Conservation (phyloP, 2,888 invertebrate genomes). For the Scaptomyza reducta region DNA sequence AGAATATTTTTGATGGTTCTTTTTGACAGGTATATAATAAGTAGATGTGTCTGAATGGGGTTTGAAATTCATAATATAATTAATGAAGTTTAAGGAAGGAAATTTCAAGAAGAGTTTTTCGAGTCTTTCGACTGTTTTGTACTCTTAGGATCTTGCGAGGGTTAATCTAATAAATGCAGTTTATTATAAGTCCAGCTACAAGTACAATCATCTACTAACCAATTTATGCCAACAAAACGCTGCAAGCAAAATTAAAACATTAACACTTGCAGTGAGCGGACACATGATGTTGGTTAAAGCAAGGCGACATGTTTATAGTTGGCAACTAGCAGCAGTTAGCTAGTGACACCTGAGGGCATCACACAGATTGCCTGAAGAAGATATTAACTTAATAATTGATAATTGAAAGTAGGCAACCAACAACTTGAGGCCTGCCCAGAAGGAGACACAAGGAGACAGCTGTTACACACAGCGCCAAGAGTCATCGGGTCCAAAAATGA, state of each 20-base stretch:
- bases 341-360: slow-evolving; percentile 50
- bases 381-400: slow-evolving; percentile 79
- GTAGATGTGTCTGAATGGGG: too few relatives aligned
- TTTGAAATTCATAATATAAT: too few relatives aligned
- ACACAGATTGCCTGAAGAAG: slow-evolving; percentile 61
- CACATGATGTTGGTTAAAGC: slow-evolving; percentile 5
- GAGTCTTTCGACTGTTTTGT: too few relatives aligned
- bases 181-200: background rate
- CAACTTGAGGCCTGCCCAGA: slow-evolving; percentile 36
- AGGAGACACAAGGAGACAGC: slow-evolving; percentile 13
- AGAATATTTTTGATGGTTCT: too few relatives aligned
- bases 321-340: slow-evolving; percentile 9
- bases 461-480: background rate
- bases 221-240: slow-evolving; percentile 23
- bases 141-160: too few relatives aligned
- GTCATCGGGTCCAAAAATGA: slow-evolving; percentile 54
- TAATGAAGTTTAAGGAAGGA: too few relatives aligned
- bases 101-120: background rate
- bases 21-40: too few relatives aligned
- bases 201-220: slow-evolving; percentile 12
- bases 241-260: slow-evolving; percentile 62
- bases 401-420: slow-evolving; percentile 66
- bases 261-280: slow-evolving; percentile 46
- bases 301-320: slow-evolving; percentile 12
- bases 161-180: background rate